Percentiles rank a stretch among this genome's conserved stretches.
These are phyloP conservation scores for Troglohyphantes excavatus DNA, from an alignment of 2,888 invertebrate genomes.

Conservation along the genomic window DNA sequence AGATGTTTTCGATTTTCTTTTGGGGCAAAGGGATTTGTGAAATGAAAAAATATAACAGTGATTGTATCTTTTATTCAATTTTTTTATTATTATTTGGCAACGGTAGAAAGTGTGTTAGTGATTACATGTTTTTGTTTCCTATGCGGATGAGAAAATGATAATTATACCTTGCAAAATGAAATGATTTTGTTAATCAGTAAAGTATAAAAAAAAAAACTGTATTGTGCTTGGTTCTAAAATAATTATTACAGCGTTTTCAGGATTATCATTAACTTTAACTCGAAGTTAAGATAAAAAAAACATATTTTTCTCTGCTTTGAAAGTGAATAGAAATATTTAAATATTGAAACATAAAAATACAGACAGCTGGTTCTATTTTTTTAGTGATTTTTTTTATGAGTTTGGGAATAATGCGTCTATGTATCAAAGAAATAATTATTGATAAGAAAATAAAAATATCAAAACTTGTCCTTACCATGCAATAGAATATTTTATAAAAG, in stretches of 20 bases:
- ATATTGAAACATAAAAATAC: background rate
- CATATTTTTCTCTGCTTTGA: background rate
- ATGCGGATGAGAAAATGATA: slow-evolving; percentile 4
- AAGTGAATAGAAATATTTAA: background rate
- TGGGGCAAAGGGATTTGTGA: slow-evolving; percentile 11
- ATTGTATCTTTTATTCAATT: slow-evolving; percentile 7
- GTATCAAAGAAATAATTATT: no score
- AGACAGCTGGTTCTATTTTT: background rate
- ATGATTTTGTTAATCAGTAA: background rate
- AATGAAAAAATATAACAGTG: background rate
- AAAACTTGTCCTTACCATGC: no score
- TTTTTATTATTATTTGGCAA: background rate
- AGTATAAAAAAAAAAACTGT: slow-evolving; percentile 1
- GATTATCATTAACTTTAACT: slow-evolving; percentile 23
- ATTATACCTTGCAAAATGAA: slow-evolving; percentile 23
- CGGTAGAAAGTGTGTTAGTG: background rate
- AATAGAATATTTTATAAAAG: no score
- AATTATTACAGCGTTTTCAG: slow-evolving; percentile 25
- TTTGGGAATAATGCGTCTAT: no score
- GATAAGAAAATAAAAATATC: no score
- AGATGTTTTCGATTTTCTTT: slow-evolving; percentile 35
- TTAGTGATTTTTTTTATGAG: background rate
- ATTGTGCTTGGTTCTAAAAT: slow-evolving; percentile 12
- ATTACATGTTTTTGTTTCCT: slow-evolving; percentile 21
- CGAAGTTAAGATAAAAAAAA: slow-evolving; percentile 15